Percentiles rank a stretch among this genome's conserved stretches.
Evolutionary conservation across 1,140 invertebrate species (phyloP).

Genomic region (Macrosteles quadrilineatus): DNA sequence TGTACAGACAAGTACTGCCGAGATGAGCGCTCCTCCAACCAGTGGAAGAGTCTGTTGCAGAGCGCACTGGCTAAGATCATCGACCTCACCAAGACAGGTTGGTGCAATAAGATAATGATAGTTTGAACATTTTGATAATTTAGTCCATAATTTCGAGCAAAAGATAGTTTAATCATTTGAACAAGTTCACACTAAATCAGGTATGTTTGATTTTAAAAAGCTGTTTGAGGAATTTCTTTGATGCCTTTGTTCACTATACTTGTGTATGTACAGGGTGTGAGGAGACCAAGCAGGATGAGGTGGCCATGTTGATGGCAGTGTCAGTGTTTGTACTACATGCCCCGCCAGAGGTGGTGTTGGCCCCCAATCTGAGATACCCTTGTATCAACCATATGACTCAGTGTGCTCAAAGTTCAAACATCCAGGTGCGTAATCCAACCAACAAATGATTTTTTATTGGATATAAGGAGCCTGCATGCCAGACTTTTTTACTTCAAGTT

Average conservation of each 20-base stretch:
- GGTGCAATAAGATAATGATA: no score
- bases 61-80: conserved; percentile 86
- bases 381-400: conserved; percentile 92
- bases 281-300: conserved; percentile 77
- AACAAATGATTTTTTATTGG: no score
- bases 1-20: conserved; percentile 65
- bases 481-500: no score
- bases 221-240: no score
- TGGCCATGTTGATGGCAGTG: conserved; percentile 82
- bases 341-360: conserved; percentile 70
- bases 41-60: conserved; percentile 80
- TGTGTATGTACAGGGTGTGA: conserved; percentile 66
- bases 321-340: conserved; percentile 85
- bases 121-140: no score
- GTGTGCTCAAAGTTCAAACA: conserved; percentile 74
- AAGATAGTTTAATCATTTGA: no score
- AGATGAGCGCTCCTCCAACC: conserved; percentile 59
- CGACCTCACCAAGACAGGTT: conserved; percentile 83
- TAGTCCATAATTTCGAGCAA: no score
- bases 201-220: no score
- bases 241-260: no score
- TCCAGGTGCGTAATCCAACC: conserved; percentile 60
- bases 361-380: conserved; percentile 84
- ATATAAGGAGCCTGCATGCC: no score
- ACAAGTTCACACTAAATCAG: no score